phyloP scores from a whole-genome alignment of 2,888 invertebrate species.

The Sinodicranocentrus sp. region DNA sequence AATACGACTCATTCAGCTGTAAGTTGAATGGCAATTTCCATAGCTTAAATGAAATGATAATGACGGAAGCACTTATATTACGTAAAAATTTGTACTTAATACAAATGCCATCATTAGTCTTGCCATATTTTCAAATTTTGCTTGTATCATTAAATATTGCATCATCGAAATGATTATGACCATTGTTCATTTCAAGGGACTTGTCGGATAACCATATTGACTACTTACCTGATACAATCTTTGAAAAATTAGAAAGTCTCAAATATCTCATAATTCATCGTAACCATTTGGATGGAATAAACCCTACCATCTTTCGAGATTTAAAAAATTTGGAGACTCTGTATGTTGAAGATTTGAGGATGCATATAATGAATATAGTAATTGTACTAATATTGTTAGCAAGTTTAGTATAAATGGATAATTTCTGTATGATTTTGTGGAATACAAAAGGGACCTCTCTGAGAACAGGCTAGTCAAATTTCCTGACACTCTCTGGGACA shows the following conservation, averaged over 20 bases:
- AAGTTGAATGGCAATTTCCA: too few relatives aligned
- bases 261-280: conserved; percentile 84
- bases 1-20: conserved; percentile 81
- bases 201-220: conserved; percentile 87
- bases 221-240: conserved; percentile 83
- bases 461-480: conserved; percentile 83
- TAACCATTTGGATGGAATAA: conserved; percentile 84
- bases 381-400: too few relatives aligned
- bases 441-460: conserved; percentile 81
- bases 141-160: too few relatives aligned
- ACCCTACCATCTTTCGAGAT: conserved; percentile 81
- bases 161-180: too few relatives aligned
- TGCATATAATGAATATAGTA: too few relatives aligned
- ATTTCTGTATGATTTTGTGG: conserved; percentile 9
- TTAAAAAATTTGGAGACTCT: conserved; percentile 84
- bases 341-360: conserved; percentile 70
- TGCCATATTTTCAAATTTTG: neutral
- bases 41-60: too few relatives aligned
- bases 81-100: too few relatives aligned
- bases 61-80: too few relatives aligned
- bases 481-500: conserved; percentile 82
- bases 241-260: conserved; percentile 83
- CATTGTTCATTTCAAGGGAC: conserved; percentile 81
- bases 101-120: neutral
- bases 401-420: too few relatives aligned